Evolutionary conservation across 2,113 vertebrate species (phyloP).

Genomic region (Solenodon paradoxus): DNA sequence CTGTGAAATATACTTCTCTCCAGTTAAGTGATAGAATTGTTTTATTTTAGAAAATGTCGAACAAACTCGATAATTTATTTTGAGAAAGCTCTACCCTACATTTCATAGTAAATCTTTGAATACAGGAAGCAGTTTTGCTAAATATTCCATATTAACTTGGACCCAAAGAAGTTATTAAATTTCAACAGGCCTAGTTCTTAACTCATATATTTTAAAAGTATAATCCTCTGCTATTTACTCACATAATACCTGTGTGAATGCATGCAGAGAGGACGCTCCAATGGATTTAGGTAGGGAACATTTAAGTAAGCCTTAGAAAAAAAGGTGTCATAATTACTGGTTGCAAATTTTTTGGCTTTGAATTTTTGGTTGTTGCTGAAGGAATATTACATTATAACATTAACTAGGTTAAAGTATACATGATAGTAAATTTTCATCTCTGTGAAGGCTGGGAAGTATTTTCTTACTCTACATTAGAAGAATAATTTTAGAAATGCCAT

Average conservation of each 20-base stretch:
- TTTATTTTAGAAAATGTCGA: neutral
- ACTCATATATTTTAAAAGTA: neutral
- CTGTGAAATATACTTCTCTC: neutral
- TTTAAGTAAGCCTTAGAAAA: too few species aligned
- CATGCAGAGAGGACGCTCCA: rapidly evolving
- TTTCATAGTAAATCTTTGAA: neutral
- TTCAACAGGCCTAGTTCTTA: neutral
- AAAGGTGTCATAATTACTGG: neutral
- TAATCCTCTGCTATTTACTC: neutral
- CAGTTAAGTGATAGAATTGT: neutral
- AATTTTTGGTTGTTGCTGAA: too few species aligned
- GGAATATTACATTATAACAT: too few species aligned
- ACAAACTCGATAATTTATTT: neutral
- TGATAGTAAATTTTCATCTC: too few species aligned
- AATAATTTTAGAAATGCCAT: neutral
- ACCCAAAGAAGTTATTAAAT: neutral
- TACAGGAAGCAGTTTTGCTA: neutral
- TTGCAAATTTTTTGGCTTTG: slow-evolving; percentile 19
- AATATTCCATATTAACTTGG: neutral
- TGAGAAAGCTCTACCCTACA: neutral
- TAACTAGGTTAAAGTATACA: too few species aligned
- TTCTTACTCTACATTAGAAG: neutral
- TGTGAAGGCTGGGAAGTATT: neutral
- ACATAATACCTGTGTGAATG: neutral
- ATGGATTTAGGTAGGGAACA: neutral